Percentiles rank a stretch among this genome's conserved stretches.
Evolutionary conservation across 2,888 invertebrate species (phyloP).

Genomic region (Siphonodentalium dalli): DNA sequence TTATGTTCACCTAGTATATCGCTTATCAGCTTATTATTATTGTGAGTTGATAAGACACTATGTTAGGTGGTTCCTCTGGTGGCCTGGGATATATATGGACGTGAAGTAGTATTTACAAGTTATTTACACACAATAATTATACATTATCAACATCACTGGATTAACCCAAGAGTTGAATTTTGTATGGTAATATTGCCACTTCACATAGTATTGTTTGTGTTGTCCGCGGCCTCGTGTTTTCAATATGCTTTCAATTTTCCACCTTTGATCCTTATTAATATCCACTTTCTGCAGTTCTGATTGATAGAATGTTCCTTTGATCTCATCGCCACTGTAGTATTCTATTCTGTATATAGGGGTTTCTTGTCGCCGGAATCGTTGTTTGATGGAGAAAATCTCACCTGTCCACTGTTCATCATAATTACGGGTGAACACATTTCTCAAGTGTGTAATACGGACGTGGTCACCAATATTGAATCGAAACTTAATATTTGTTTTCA

Average conservation of each 20-base stretch:
- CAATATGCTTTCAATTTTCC: conserved; percentile 28
- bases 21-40: too few species aligned
- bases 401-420: conserved; percentile 28
- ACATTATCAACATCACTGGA: too few species aligned
- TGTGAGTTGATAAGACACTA: too few species aligned
- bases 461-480: conserved; percentile 28
- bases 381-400: conserved; percentile 27
- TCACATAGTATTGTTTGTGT: conserved; percentile 29
- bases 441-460: conserved; percentile 25
- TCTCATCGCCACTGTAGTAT: conserved; percentile 22
- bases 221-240: conserved; percentile 26
- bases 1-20: too few species aligned
- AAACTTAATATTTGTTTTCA: conserved; percentile 18
- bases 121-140: too few species aligned
- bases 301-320: conserved; percentile 30
- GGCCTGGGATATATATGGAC: too few species aligned
- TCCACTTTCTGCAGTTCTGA: conserved; percentile 26
- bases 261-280: conserved; percentile 17
- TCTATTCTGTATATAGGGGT: conserved; percentile 25
- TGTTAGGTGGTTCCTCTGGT: too few species aligned
- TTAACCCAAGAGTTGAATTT: conserved; percentile 31
- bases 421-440: conserved; percentile 23
- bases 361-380: conserved; percentile 22
- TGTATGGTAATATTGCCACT: conserved; percentile 32
- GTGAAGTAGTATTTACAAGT: too few species aligned